Percentiles rank a stretch among this genome's conserved stretches.
These are phyloP conservation scores for Bembecia ichneumoniformis DNA, from an alignment of 2,888 invertebrate genomes.

Conservation along the genomic window DNA sequence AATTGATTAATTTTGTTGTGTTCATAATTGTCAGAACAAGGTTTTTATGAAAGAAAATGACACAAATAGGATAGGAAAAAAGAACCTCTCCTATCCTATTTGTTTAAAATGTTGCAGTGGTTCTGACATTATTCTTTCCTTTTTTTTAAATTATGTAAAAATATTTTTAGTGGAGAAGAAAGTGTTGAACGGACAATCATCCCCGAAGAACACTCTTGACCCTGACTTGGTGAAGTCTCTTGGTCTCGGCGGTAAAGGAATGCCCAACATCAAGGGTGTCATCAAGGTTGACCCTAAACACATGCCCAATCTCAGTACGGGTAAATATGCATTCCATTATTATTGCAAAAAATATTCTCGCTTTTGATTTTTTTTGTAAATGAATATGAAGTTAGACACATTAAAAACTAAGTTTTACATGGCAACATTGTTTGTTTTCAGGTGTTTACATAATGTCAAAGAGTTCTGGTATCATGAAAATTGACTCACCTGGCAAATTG, in stretches of 20 bases:
- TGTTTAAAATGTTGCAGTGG: too few relatives aligned
- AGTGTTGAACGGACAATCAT: conserved; percentile 62
- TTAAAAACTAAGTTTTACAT: too few relatives aligned
- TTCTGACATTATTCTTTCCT: too few relatives aligned
- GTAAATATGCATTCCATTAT: conserved; percentile 24
- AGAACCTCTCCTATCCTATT: too few relatives aligned
- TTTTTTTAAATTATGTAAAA: not conserved
- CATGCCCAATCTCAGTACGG: conserved; percentile 73
- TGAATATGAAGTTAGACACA: not conserved
- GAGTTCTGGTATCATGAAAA: conserved; percentile 81
- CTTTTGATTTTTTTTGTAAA: not conserved
- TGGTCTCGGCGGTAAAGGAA: conserved; percentile 64
- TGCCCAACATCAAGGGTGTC: conserved; percentile 77
- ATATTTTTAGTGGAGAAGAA: conserved; percentile 44
- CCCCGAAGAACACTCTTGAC: conserved; percentile 59
- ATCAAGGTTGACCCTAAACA: conserved; percentile 83
- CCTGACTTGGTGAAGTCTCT: conserved; percentile 69
- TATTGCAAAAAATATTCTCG: not conserved
- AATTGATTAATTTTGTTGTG: too few relatives aligned
- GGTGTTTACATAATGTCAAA: conserved; percentile 85
- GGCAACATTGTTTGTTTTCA: not conserved
- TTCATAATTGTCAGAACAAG: too few relatives aligned
- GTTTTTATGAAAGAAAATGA: too few relatives aligned
- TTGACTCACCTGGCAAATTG: conserved; percentile 75
- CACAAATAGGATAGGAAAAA: too few relatives aligned